phyloP scores from a whole-genome alignment of 2,888 invertebrate species.

The Hedya salicella region DNA sequence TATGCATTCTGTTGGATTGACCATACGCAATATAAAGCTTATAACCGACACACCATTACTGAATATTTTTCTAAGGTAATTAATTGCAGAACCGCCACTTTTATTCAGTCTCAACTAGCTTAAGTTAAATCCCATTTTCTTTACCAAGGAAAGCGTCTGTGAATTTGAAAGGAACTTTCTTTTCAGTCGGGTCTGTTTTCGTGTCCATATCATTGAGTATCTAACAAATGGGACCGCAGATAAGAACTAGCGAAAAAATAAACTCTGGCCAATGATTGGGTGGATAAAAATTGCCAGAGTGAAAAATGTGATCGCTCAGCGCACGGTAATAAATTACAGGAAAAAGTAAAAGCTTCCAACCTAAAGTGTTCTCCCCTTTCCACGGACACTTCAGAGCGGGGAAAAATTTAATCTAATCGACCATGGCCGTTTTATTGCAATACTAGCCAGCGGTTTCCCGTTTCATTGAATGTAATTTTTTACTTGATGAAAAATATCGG shows the following conservation, averaged over 20 bases:
- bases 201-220: slow-evolving; percentile 32
- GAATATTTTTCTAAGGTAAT: too few species aligned
- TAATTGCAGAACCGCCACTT: too few species aligned
- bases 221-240: slow-evolving; percentile 58
- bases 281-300: slow-evolving; percentile 61
- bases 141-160: neutral
- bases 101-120: too few species aligned
- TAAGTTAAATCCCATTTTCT: neutral
- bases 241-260: slow-evolving; percentile 56
- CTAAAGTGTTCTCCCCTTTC: slow-evolving; percentile 52
- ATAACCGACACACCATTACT: too few species aligned
- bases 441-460: slow-evolving; percentile 26
- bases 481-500: neutral
- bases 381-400: slow-evolving; percentile 36
- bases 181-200: slow-evolving; percentile 15
- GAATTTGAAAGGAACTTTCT: neutral
- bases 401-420: slow-evolving; percentile 43
- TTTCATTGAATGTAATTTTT: slow-evolving; percentile 16
- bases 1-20: too few species aligned
- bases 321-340: slow-evolving; percentile 68
- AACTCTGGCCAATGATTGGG: slow-evolving; percentile 61
- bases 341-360: slow-evolving; percentile 64
- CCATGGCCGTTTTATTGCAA: slow-evolving; percentile 34
- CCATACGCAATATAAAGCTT: too few species aligned
- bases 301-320: slow-evolving; percentile 60